Evolutionary conservation across 2,888 invertebrate genomes (phyloP).

Genomic region (Amphiduros pacificus): DNA sequence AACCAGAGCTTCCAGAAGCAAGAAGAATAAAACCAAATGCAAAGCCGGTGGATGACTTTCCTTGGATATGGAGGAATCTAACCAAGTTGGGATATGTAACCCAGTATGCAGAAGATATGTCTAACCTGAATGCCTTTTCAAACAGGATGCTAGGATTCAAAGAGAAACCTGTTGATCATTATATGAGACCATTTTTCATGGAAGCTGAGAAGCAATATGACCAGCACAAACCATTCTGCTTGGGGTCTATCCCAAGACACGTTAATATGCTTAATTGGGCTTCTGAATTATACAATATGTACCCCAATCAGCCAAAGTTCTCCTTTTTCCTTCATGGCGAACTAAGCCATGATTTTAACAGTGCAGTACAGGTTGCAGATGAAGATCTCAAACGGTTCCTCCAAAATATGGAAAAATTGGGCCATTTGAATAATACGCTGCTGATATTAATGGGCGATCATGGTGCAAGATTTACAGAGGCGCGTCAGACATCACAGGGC

Average conservation of each 20-base stretch:
- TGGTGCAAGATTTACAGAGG: slow-evolving; percentile 76
- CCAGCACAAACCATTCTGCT: slow-evolving; percentile 62
- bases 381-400: slow-evolving; percentile 68
- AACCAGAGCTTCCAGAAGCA: slow-evolving; percentile 18
- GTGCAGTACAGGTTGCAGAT: slow-evolving; percentile 73
- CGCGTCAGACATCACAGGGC: slow-evolving; percentile 84
- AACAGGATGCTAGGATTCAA: slow-evolving; percentile 86
- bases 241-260: slow-evolving; percentile 75
- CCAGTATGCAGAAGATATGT: slow-evolving; percentile 85
- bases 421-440: slow-evolving; percentile 76
- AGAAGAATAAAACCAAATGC: slow-evolving; percentile 64
- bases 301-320: slow-evolving; percentile 75
- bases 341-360: slow-evolving; percentile 83
- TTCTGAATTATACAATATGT: slow-evolving; percentile 66
- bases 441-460: slow-evolving; percentile 92
- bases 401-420: slow-evolving; percentile 62
- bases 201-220: slow-evolving; percentile 8
- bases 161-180: slow-evolving; percentile 84
- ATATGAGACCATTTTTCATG: slow-evolving; percentile 73
- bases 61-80: slow-evolving; percentile 83
- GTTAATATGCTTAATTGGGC: slow-evolving; percentile 58
- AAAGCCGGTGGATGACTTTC: slow-evolving; percentile 74
- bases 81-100: slow-evolving; percentile 65
- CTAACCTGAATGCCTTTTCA: slow-evolving; percentile 83
- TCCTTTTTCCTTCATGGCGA: slow-evolving; percentile 86